A percentile compares a stretch with the other conserved stretches of the same genome.
phyloP scores from a whole-genome alignment of 2,113 vertebrate species.

The Ammodramus savannarum region DNA sequence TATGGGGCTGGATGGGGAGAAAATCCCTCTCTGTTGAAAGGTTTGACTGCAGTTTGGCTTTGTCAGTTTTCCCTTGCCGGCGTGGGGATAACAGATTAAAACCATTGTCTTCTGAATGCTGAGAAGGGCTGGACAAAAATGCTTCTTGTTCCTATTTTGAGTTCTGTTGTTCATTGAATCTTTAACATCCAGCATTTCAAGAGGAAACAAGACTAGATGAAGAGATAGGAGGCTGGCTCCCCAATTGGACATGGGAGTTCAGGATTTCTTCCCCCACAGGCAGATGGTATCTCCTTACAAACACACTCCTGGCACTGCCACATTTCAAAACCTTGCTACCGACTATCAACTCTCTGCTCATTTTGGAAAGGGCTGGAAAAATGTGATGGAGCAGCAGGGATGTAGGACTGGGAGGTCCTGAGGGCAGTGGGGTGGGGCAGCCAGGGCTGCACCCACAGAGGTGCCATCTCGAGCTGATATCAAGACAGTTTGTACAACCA shows the following conservation, averaged over 20 bases:
- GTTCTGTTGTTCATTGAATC: conserved; percentile 6
- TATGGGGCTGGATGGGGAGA: background rate
- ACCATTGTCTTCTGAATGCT: conserved; percentile 5
- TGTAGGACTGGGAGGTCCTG: background rate
- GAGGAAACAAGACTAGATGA: conserved; percentile 27
- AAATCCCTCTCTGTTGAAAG: background rate
- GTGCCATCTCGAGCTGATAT: background rate
- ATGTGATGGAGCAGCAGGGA: background rate
- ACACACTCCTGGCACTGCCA: background rate
- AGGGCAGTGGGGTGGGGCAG: background rate
- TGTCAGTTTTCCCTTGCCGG: background rate
- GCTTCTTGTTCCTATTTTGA: conserved; percentile 34
- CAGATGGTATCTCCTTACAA: background rate
- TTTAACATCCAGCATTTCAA: background rate
- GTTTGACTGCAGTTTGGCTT: background rate
- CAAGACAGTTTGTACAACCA: conserved; percentile 23
- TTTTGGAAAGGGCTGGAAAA: background rate
- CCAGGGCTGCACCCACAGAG: background rate
- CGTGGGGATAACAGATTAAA: background rate
- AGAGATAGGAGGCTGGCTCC: background rate
- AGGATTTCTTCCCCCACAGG: background rate
- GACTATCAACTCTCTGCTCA: accelerated
- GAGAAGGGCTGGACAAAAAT: conserved; percentile 25
- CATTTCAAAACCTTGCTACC: background rate
- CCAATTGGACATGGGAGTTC: background rate